phyloP scores from a whole-genome alignment of 2,888 invertebrate genomes.

The Thecophora atra region DNA sequence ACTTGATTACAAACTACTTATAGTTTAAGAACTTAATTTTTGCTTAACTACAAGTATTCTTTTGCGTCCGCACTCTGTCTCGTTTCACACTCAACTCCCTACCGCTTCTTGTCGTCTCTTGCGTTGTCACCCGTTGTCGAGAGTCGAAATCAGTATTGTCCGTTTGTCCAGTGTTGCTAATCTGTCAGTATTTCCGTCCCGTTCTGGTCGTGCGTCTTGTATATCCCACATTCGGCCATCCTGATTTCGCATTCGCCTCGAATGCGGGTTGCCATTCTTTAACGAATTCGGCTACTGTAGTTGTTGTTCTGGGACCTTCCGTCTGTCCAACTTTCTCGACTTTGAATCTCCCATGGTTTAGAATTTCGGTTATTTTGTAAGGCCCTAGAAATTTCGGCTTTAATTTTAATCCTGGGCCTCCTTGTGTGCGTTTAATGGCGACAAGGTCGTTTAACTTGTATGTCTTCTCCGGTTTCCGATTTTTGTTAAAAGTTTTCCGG shows the following conservation, averaged over 20 bases:
- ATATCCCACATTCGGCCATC: slow-evolving; percentile 41
- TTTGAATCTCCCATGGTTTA: slow-evolving; percentile 34
- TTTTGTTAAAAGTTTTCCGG: slow-evolving; percentile 23
- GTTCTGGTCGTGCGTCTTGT: too few relatives aligned
- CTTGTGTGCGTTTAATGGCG: slow-evolving; percentile 41
- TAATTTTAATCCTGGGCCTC: slow-evolving; percentile 35
- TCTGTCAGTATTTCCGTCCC: too few relatives aligned
- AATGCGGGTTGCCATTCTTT: slow-evolving; percentile 38
- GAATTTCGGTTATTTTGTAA: slow-evolving; percentile 20
- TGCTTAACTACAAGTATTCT: too few relatives aligned
- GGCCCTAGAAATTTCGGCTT: slow-evolving; percentile 36
- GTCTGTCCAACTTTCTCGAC: slow-evolving; percentile 33
- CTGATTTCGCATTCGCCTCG: slow-evolving; percentile 39
- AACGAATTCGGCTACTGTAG: slow-evolving; percentile 33
- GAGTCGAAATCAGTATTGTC: too few relatives aligned
- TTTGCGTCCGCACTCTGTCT: too few relatives aligned
- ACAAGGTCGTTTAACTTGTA: slow-evolving; percentile 37
- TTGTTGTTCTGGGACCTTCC: slow-evolving; percentile 34
- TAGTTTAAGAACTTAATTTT: too few relatives aligned
- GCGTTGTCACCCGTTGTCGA: too few relatives aligned
- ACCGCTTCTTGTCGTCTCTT: too few relatives aligned
- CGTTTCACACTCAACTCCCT: too few relatives aligned
- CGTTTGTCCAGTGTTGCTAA: too few relatives aligned
- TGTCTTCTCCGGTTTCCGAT: slow-evolving; percentile 18
- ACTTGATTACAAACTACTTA: too few relatives aligned